A percentile compares a stretch with the other conserved stretches of the same genome.
These are phyloP conservation scores for Heliconius aoede DNA, from an alignment of 2,888 invertebrate species.

Conservation along the genomic window DNA sequence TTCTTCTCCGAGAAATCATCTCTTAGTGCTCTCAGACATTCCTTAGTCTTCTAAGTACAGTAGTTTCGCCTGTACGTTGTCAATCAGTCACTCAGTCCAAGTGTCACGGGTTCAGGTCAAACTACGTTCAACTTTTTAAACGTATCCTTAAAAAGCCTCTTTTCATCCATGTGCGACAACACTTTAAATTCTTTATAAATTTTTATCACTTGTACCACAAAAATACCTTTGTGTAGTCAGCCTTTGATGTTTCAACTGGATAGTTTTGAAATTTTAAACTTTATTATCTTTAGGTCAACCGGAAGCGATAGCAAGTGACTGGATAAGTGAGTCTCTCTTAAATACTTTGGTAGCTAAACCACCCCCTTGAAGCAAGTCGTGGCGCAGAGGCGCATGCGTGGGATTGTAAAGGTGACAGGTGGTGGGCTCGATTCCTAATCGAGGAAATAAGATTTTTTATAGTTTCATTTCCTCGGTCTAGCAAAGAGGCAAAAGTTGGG, in stretches of 20 bases:
- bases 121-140: too few relatives aligned
- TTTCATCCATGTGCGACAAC: too few relatives aligned
- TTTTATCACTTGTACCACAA: slow-evolving; percentile 27
- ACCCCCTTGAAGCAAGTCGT: background rate
- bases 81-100: too few relatives aligned
- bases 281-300: slow-evolving; percentile 27
- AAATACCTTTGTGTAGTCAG: slow-evolving; percentile 42
- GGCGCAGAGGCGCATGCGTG: too few relatives aligned
- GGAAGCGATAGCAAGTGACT: background rate
- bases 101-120: too few relatives aligned
- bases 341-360: background rate
- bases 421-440: background rate
- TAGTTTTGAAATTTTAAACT: slow-evolving; percentile 44
- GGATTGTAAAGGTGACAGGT: background rate
- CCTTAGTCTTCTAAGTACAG: too few relatives aligned
- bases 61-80: too few relatives aligned
- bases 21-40: too few relatives aligned
- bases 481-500: background rate
- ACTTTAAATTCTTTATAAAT: background rate
- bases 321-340: background rate
- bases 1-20: too few relatives aligned
- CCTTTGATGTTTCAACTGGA: slow-evolving; percentile 45
- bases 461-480: background rate
- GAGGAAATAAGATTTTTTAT: too few relatives aligned
- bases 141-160: too few relatives aligned